Base-by-base conservation (phyloP, 2,888 invertebrate genomes). In the Dichetophora obliterata region DNA sequence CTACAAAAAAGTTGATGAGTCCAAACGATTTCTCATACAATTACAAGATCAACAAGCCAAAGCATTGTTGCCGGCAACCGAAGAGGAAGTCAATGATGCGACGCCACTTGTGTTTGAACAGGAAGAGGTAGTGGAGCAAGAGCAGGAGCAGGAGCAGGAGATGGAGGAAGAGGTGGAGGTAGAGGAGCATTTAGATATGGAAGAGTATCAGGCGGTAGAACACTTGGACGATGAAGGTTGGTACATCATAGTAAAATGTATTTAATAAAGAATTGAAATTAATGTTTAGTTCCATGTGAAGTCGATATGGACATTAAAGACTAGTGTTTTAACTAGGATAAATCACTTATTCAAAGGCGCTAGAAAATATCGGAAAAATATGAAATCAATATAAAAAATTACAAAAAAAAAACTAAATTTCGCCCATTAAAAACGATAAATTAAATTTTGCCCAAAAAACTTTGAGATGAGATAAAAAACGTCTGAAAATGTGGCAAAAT, bases 1-100 rank as follows among this genome's bases (percentile, higher is more conserved):
- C 22, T 68, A 83, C 54, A 85, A 84, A 50, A 86, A 86, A 72
- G 77, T 83, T 0, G 78, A 81, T 9, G 75, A 78, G 11, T 80
- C 84, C 0, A 85, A 82, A 5, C 73, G 80, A 0, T 76, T 82
- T 8, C 31, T 86, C 1, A 37, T 74, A 43, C 74, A 80, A 54
- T 76, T 82, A 14, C 59, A 50, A 37, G 61, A 63, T 16, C 65
- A 71, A 31, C 71, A 52, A 9, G 16, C 59, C 37, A 22, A 43
- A 11, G 48, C n/a, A 52, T 65, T 5, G 14, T 16, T 68, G 48
- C 9, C 73, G 22, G 50, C 54, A 50, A 50, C 34, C 9, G 52
- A 27, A 11, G 65, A 66, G 5, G 70, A 66, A 9, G 19, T 24
- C 34, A 59, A 73, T 61, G 52, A n/a, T 74, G 24, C 16, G 0